Conservation (phyloP, 2,113 vertebrate species). For the Hiodon alosoides region DNA sequence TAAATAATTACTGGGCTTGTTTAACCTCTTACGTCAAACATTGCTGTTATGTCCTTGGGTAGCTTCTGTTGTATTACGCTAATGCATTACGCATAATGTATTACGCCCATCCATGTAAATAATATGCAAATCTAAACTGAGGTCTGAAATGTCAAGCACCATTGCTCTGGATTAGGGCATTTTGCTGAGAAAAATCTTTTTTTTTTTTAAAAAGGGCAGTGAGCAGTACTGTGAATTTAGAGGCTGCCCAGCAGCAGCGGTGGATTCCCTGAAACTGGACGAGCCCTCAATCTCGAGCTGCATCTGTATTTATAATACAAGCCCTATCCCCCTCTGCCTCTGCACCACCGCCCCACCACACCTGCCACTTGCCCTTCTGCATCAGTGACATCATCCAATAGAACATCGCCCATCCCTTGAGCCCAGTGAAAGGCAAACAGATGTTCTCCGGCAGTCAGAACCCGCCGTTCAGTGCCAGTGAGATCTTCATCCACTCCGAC, state of each 20-base stretch:
- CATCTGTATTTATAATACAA: slow-evolving; percentile 9
- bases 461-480: background rate
- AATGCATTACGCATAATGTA: too few species aligned
- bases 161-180: background rate
- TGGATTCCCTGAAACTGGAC: background rate
- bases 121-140: too few species aligned
- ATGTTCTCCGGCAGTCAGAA: slow-evolving; percentile 14
- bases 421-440: slow-evolving; percentile 18
- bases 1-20: background rate
- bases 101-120: too few species aligned
- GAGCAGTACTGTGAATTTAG: background rate
- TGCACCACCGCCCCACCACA: slow-evolving; percentile 25
- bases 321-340: slow-evolving; percentile 1
- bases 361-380: slow-evolving; percentile 24
- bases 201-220: background rate
- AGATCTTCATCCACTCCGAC: background rate
- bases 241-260: background rate
- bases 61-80: too few species aligned
- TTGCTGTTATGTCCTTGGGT: too few species aligned
- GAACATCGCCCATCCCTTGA: slow-evolving; percentile 32
- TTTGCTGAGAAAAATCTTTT: background rate
- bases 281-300: background rate
- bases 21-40: too few species aligned
- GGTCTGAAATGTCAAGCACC: too few species aligned
- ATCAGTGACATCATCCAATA: slow-evolving; percentile 51